Conservation (phyloP, 2,888 invertebrate species). For the Diplazon laetatorius region DNA sequence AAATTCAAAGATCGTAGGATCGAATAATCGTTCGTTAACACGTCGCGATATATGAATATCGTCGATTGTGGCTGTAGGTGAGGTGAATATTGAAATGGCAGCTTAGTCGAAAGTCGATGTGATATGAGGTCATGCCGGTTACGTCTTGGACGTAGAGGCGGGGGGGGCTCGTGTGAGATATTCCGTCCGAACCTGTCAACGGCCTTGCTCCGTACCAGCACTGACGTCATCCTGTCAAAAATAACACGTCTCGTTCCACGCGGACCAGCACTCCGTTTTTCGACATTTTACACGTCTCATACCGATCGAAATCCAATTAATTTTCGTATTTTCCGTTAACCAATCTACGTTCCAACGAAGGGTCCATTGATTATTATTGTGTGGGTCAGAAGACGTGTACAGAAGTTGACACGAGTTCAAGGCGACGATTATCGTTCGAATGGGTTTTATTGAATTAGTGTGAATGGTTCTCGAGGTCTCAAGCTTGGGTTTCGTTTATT, state of each 20-base stretch:
- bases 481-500: no score
- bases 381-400: slow-evolving; percentile 6
- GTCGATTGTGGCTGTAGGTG: neutral
- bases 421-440: slow-evolving; percentile 49
- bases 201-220: slow-evolving; percentile 69
- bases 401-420: slow-evolving; percentile 43
- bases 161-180: slow-evolving; percentile 49
- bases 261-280: slow-evolving; percentile 49
- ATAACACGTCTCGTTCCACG: slow-evolving; percentile 72
- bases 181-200: slow-evolving; percentile 72
- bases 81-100: slow-evolving; percentile 38
- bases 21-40: slow-evolving; percentile 45
- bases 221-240: slow-evolving; percentile 75
- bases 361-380: neutral
- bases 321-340: neutral
- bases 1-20: slow-evolving; percentile 29
- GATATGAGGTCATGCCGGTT: slow-evolving; percentile 63
- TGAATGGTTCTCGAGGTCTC: slow-evolving; percentile 33
- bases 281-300: slow-evolving; percentile 50
- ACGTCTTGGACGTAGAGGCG: slow-evolving; percentile 60
- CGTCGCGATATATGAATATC: neutral
- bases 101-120: slow-evolving; percentile 46
- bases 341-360: neutral
- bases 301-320: slow-evolving; percentile 29
- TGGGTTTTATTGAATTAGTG: slow-evolving; percentile 52